Evolutionary conservation across 1,140 invertebrate genomes (phyloP).

Genomic region (Bradynema listronoti): DNA sequence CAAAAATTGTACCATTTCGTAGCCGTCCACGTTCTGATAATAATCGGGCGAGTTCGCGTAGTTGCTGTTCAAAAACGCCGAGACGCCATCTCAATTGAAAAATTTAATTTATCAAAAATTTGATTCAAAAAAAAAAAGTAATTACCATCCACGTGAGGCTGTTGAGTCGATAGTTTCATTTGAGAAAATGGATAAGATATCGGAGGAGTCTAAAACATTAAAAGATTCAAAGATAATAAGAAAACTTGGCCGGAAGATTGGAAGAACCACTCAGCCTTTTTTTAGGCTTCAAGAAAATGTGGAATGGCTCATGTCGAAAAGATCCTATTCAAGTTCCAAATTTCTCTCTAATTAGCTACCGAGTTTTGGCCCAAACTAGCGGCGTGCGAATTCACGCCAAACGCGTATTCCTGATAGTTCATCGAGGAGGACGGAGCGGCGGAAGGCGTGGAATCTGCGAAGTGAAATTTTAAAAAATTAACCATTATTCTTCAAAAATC

Average conservation of each 20-base stretch:
- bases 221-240: not conserved
- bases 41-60: conserved; percentile 4
- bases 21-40: not conserved
- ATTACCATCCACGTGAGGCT: not conserved
- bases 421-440: too few relatives aligned
- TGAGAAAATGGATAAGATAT: conserved; percentile 1
- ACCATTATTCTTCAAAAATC: too few relatives aligned
- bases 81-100: not conserved
- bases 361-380: too few relatives aligned
- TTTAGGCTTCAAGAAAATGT: too few relatives aligned
- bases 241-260: not conserved
- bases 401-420: too few relatives aligned
- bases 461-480: too few relatives aligned
- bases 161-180: conserved; percentile 1
- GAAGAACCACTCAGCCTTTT: too few relatives aligned
- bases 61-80: conserved; percentile 7
- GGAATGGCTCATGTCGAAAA: too few relatives aligned
- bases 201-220: conserved; percentile 5
- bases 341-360: too few relatives aligned
- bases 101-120: not conserved
- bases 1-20: not conserved
- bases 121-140: not conserved
- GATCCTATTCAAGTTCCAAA: too few relatives aligned
- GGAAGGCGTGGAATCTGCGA: too few relatives aligned
- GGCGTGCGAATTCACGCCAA: too few relatives aligned